A percentile compares a stretch with the other conserved stretches of the same genome.
These are phyloP conservation scores for Phymastichus coffea DNA, from an alignment of 1,140 invertebrate genomes.

Conservation along the genomic window DNA sequence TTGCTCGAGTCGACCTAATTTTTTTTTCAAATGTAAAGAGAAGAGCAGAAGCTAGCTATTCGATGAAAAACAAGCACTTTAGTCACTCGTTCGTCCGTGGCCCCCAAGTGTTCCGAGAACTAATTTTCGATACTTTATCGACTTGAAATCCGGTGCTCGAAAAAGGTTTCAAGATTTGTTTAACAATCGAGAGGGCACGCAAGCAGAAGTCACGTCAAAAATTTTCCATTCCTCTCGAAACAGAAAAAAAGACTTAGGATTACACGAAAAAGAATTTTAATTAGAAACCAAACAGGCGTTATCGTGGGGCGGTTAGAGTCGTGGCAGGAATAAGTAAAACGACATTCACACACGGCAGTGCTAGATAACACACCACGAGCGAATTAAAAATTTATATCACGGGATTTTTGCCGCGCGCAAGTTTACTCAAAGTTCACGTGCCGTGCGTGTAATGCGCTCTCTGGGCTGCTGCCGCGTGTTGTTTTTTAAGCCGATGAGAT, in stretches of 20 bases:
- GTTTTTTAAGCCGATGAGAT: neutral
- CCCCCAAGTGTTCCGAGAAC: slow-evolving; percentile 19
- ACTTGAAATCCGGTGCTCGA: slow-evolving; percentile 26
- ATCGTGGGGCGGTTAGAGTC: too few relatives aligned
- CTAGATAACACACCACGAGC: neutral
- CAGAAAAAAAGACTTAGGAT: too few relatives aligned
- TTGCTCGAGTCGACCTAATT: slow-evolving; percentile 4
- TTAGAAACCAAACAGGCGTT: too few relatives aligned
- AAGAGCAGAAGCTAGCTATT: neutral
- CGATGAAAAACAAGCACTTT: slow-evolving; percentile 21
- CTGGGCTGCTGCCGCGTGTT: too few relatives aligned
- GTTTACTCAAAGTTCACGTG: neutral
- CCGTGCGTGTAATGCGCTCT: neutral
- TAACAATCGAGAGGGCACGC: neutral
- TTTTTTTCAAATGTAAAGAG: neutral
- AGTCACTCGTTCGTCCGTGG: slow-evolving; percentile 17
- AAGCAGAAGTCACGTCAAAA: too few relatives aligned
- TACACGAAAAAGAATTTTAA: too few relatives aligned
- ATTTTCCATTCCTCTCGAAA: too few relatives aligned
- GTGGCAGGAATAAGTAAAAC: too few relatives aligned
- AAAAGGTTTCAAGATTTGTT: slow-evolving; percentile 10
- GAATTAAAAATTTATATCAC: slow-evolving; percentile 16
- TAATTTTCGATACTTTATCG: slow-evolving; percentile 27
- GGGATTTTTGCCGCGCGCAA: neutral
- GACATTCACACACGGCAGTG: neutral